Evolutionary conservation across 2,113 vertebrate species (phyloP).

Genomic region (Chionomys nivalis): DNA sequence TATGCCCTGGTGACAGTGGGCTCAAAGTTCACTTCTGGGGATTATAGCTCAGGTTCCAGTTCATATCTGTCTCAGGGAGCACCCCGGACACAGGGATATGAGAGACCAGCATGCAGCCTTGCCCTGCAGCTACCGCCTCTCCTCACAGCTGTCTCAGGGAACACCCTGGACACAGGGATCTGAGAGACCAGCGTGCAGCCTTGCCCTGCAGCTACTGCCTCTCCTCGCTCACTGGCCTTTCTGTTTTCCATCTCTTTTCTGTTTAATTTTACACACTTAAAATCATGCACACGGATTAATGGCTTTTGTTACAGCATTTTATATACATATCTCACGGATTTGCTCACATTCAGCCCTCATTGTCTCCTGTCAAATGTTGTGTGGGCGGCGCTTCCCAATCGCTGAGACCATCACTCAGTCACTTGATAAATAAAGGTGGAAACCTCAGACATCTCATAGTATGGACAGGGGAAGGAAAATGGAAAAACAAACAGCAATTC

Average conservation of each 20-base stretch:
- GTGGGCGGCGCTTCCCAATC: background rate
- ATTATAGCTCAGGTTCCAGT: background rate
- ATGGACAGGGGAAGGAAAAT: background rate
- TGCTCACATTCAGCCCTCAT: background rate
- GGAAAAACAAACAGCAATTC: background rate
- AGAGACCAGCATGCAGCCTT: background rate
- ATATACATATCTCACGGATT: background rate
- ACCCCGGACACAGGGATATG: background rate
- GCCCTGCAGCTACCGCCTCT: background rate
- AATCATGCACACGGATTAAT: too few species aligned
- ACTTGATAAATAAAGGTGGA: background rate
- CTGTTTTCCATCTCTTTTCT: background rate
- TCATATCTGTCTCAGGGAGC: background rate
- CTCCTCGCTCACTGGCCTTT: background rate
- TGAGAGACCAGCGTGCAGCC: background rate
- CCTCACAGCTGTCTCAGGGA: background rate
- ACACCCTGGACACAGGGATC: background rate
- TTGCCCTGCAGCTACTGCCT: background rate
- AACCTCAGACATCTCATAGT: background rate
- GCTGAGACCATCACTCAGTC: background rate
- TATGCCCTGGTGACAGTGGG: background rate
- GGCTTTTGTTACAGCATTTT: background rate
- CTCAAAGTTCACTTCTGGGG: constrained; percentile 48
- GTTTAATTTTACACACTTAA: background rate
- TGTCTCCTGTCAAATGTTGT: background rate